Conservation (phyloP, 2,113 vertebrate genomes). For the Charadrius vociferus region DNA sequence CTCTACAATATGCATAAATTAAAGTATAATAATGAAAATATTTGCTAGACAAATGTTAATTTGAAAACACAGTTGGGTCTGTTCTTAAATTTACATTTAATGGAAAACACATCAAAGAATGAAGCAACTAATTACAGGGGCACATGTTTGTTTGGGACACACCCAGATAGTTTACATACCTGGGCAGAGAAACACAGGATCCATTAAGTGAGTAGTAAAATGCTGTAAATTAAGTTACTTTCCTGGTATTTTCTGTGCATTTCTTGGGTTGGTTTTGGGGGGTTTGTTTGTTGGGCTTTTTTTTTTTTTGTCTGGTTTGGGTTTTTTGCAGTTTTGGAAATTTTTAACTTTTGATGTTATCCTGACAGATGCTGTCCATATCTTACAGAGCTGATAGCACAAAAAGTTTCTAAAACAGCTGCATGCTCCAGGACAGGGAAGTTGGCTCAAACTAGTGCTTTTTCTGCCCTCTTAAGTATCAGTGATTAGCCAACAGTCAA, state of each 20-base stretch:
- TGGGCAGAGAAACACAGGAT: not conserved
- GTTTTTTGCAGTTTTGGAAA: not conserved
- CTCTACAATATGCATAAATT: not conserved
- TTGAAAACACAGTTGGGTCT: not conserved
- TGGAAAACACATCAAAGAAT: not conserved
- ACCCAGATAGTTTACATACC: not conserved
- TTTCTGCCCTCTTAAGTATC: not conserved
- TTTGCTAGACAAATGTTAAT: not conserved
- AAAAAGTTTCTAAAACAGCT: not conserved
- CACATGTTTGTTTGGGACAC: not conserved
- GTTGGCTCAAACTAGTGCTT: not conserved
- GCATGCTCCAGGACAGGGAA: not conserved
- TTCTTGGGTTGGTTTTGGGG: not conserved
- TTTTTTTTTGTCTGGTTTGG: not conserved
- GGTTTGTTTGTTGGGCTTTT: not conserved
- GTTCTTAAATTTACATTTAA: not conserved
- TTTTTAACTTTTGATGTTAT: not conserved
- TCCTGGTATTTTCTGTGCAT: not conserved
- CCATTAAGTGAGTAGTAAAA: not conserved
- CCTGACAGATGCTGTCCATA: not conserved
- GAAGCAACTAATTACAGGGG: not conserved
- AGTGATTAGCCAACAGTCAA: not conserved
- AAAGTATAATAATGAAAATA: not conserved
- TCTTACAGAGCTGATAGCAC: not conserved
- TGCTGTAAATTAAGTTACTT: not conserved